Evolutionary conservation across 2,113 vertebrate genomes (phyloP).

Genomic region (Irena cyanogastra): DNA sequence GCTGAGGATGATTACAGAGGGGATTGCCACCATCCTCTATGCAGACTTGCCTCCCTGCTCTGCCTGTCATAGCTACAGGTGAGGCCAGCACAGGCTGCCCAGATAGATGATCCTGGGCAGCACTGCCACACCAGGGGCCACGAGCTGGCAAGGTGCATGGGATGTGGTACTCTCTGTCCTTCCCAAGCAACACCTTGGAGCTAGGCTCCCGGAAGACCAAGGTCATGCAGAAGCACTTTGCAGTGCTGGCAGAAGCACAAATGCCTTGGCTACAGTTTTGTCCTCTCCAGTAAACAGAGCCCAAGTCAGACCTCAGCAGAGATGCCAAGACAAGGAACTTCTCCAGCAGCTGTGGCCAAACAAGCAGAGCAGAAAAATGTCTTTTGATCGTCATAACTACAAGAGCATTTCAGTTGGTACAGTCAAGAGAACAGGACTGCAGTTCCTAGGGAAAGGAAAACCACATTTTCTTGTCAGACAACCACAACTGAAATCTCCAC

Average conservation of each 20-base stretch:
- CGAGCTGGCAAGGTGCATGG: accelerated
- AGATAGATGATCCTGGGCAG: accelerated
- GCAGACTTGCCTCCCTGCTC: neutral
- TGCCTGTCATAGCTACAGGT: neutral
- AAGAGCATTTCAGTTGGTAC: neutral
- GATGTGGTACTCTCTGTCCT: neutral
- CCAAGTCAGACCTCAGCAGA: neutral
- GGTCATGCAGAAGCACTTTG: accelerated
- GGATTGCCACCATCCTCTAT: neutral
- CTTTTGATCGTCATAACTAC: neutral
- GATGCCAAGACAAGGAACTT: neutral
- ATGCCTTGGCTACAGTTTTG: neutral
- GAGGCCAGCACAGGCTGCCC: neutral
- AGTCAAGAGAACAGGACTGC: neutral
- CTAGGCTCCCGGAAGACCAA: accelerated
- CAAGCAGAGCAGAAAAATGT: conserved; percentile 9
- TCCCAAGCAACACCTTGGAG: neutral
- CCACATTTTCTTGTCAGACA: conserved; percentile 22
- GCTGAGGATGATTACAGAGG: neutral
- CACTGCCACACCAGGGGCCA: neutral
- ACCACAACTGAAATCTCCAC: neutral
- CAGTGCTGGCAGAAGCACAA: neutral
- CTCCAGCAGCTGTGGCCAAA: neutral
- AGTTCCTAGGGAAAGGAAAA: conserved; percentile 20
- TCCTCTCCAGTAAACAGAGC: neutral